Conservation (phyloP, 2,113 vertebrate species). For the Ceyx margarethae region DNA sequence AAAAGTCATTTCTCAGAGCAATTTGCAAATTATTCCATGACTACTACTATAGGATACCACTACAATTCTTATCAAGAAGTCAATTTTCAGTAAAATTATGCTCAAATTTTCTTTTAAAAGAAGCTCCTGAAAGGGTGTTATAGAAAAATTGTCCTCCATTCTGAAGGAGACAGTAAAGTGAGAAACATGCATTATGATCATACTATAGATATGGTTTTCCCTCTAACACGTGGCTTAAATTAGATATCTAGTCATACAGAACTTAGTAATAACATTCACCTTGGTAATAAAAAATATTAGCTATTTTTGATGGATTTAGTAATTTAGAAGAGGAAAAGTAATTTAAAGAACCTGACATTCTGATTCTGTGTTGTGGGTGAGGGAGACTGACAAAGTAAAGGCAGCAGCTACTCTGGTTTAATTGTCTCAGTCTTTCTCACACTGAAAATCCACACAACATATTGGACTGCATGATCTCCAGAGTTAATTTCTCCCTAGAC, state of each 20-base stretch:
- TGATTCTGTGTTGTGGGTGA: background rate
- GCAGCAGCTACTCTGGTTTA: background rate
- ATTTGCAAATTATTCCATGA: background rate
- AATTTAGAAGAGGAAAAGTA: background rate
- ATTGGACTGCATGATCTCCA: background rate
- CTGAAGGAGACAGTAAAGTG: background rate
- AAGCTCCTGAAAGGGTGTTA: background rate
- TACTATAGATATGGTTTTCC: background rate
- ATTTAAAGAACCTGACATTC: background rate
- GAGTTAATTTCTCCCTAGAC: background rate
- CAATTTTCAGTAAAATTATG: background rate
- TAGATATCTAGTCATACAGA: background rate
- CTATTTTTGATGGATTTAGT: background rate
- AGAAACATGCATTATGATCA: background rate
- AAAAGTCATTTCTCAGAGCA: background rate
- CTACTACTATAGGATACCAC: background rate
- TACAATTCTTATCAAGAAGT: background rate
- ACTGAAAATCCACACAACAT: background rate
- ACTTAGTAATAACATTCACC: background rate
- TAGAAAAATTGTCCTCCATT: background rate
- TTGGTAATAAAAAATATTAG: background rate
- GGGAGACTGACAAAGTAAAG: background rate
- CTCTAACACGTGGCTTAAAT: background rate
- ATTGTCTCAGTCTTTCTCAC: background rate
- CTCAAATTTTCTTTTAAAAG: background rate